These are phyloP conservation scores for Pogonognathellus flavescens DNA, from an alignment of 1,140 invertebrate species.

Conservation along the genomic window DNA sequence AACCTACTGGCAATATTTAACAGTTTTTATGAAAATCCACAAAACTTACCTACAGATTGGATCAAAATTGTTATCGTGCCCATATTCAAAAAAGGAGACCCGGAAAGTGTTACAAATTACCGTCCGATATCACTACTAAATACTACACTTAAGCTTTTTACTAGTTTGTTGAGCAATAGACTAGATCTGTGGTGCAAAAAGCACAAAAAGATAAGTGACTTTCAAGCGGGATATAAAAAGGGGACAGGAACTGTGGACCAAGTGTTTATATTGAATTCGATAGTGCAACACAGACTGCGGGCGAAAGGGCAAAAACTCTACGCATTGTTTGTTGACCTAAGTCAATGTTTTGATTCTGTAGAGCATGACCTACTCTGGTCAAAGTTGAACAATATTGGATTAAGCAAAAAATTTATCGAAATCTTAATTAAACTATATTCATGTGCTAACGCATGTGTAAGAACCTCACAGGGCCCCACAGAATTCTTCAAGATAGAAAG, in stretches of 20 bases:
- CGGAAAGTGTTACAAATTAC: not conserved
- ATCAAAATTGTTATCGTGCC: too few species aligned
- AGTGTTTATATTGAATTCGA: not conserved
- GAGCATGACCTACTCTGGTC: constrained; percentile 48
- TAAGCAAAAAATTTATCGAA: constrained; percentile 43
- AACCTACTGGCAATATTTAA: too few species aligned
- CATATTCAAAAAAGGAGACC: constrained; percentile 15
- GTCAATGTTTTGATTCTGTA: constrained; percentile 45
- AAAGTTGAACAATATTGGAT: constrained; percentile 40
- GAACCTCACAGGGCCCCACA: not conserved
- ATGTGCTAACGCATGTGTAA: not conserved
- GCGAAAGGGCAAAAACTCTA: constrained; percentile 44
- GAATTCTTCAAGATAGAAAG: constrained; percentile 5
- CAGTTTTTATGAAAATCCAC: too few species aligned
- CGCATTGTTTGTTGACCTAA: constrained; percentile 55
- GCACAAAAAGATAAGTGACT: not conserved
- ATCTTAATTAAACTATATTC: constrained; percentile 43
- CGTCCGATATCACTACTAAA: not conserved
- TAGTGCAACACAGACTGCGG: not conserved
- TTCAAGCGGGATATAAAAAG: not conserved
- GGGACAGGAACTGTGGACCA: not conserved
- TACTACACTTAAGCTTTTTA: not conserved
- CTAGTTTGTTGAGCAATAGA: not conserved
- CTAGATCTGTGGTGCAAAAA: not conserved
- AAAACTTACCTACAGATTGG: too few species aligned